Evolutionary conservation across 1,140 invertebrate species (phyloP).

Genomic region (Lamellibrachia luymesi): DNA sequence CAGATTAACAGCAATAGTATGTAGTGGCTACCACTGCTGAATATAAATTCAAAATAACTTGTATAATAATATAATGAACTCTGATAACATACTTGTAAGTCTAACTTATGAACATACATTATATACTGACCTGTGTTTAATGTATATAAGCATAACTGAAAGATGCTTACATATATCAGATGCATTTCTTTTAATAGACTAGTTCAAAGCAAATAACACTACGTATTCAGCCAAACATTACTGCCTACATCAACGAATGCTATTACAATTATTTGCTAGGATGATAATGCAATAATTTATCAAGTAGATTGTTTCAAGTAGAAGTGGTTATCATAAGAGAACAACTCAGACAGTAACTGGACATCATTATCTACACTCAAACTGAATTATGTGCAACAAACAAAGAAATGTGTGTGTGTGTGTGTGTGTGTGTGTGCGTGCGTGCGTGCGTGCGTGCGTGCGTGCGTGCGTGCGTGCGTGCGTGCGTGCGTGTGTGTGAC

Average conservation of each 20-base stretch:
- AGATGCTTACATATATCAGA: neutral
- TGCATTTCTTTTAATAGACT: neutral
- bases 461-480: too few species aligned
- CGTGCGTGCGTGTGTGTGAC: too few species aligned
- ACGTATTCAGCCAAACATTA: neutral
- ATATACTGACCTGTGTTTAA: neutral
- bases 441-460: too few species aligned
- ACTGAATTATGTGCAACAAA: too few species aligned
- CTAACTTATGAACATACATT: neutral
- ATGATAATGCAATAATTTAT: neutral
- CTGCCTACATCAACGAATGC: neutral
- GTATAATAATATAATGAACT: neutral
- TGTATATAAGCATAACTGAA: neutral
- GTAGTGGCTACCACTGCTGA: neutral
- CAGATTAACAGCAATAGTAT: neutral
- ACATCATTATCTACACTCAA: neutral
- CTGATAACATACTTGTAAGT: neutral
- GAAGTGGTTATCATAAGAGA: too few species aligned
- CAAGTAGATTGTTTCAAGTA: neutral
- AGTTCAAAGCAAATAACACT: conserved; percentile 5
- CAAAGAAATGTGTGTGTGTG: too few species aligned
- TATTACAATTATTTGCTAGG: neutral
- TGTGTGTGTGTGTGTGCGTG: too few species aligned
- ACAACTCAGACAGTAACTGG: too few species aligned
- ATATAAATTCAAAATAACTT: neutral